phyloP scores from a whole-genome alignment of 2,113 vertebrate species.

The Chamaetylas fuelleborni region DNA sequence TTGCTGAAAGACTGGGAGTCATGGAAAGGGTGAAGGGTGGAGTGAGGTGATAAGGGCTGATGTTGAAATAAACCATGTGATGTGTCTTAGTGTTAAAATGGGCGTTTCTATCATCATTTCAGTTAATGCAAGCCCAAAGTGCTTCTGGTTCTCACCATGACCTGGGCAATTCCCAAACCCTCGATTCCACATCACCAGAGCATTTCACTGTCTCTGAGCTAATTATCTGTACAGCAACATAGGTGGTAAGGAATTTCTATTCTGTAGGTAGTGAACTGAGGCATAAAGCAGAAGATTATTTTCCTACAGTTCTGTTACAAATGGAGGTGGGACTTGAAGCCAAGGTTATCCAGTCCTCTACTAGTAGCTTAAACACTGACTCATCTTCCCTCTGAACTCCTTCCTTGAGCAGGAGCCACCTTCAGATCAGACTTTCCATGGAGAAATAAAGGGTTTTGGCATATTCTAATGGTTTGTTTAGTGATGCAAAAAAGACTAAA shows the following conservation, averaged over 20 bases:
- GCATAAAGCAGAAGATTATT: neutral
- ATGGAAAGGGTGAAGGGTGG: neutral
- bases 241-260: neutral
- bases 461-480: neutral
- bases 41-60: constrained; percentile 11
- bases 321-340: neutral
- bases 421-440: neutral
- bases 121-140: neutral
- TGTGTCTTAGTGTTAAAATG: neutral
- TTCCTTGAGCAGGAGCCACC: neutral
- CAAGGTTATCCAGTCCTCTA: neutral
- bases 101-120: neutral
- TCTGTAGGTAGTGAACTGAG: neutral
- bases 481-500: neutral
- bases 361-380: neutral
- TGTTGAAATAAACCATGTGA: constrained; percentile 40
- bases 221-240: neutral
- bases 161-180: neutral
- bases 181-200: neutral
- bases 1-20: constrained; percentile 7
- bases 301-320: neutral
- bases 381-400: constrained; percentile 11
- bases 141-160: neutral
- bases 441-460: neutral
- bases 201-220: neutral